phyloP scores from a whole-genome alignment of 30 jellyfish, hydroid and myxozoan species.

The Rhopilema esculentum region DNA sequence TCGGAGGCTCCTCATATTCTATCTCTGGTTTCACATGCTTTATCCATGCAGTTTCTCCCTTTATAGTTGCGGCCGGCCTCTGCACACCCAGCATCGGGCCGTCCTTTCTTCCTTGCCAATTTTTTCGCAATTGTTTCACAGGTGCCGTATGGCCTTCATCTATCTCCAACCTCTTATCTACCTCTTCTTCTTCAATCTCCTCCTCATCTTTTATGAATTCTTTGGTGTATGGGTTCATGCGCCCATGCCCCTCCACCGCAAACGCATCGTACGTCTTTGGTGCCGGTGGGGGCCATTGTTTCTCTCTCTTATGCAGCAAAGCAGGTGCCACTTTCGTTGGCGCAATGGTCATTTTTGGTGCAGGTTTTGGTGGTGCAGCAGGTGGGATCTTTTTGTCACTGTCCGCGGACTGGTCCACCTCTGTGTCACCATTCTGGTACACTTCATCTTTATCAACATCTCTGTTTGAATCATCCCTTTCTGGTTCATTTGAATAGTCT shows the following conservation, averaged over 20 bases:
- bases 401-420: not conserved
- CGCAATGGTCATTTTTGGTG: conserved; percentile 4
- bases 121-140: conserved; percentile 68
- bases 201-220: conserved; percentile 74
- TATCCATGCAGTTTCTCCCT: conserved; percentile 85
- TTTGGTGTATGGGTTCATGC: conserved; percentile 79
- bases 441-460: conserved; percentile 1
- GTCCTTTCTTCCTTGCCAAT: conserved; percentile 63
- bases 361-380: conserved; percentile 24
- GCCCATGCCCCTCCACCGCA: conserved; percentile 94
- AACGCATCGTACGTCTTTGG: conserved; percentile 90
- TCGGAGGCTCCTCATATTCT: conserved; percentile 91
- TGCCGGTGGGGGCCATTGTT: conserved; percentile 76
- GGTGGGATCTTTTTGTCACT: conserved; percentile 7
- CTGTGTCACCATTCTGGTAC: conserved; percentile 46
- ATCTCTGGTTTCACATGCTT: conserved; percentile 85
- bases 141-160: conserved; percentile 87
- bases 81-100: conserved; percentile 79
- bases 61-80: conserved; percentile 73
- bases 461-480: conserved; percentile 1
- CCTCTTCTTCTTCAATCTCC: conserved; percentile 52
- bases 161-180: conserved; percentile 72
- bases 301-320: conserved; percentile 40
- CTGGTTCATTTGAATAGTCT: conserved; percentile 21
- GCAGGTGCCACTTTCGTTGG: conserved; percentile 52